Evolutionary conservation across 2,797 vertebrate species (phyloP).

Genomic region (Channallabes apus): DNA sequence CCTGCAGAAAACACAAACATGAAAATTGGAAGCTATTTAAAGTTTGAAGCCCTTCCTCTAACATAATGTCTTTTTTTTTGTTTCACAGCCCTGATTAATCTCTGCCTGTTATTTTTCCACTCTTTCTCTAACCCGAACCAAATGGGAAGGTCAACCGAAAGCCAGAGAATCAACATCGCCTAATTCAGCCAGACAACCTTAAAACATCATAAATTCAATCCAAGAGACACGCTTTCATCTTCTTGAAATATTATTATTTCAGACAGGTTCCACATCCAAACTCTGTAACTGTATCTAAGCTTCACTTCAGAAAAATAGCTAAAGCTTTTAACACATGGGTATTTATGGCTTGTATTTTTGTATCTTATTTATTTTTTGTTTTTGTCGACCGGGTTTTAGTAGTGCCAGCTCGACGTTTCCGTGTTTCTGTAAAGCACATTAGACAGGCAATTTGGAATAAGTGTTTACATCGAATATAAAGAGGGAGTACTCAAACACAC

Average conservation of each 20-base stretch:
- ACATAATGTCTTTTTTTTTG: neutral
- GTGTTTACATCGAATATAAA: neutral
- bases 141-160: conserved; percentile 22
- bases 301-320: neutral
- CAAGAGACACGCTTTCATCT: neutral
- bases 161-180: conserved; percentile 19
- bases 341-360: neutral
- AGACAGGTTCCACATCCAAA: conserved; percentile 11
- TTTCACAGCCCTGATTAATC: neutral
- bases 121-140: conserved; percentile 7
- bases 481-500: neutral
- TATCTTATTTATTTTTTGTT: neutral
- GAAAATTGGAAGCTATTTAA: conserved; percentile 24
- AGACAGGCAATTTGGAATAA: neutral
- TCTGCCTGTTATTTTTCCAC: conserved; percentile 5
- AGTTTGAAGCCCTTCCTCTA: neutral
- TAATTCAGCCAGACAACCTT: conserved; percentile 3
- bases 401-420: neutral
- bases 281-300: neutral
- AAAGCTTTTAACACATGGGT: neutral
- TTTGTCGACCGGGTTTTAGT: neutral
- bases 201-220: conserved; percentile 7
- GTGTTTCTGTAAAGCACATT: neutral
- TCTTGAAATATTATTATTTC: conserved; percentile 26
- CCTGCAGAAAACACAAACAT: conserved; percentile 69